A percentile compares a stretch with the other conserved stretches of the same genome.
Evolutionary conservation across 2,888 invertebrate genomes (phyloP).

Genomic region (Scotopteryx bipunctaria): DNA sequence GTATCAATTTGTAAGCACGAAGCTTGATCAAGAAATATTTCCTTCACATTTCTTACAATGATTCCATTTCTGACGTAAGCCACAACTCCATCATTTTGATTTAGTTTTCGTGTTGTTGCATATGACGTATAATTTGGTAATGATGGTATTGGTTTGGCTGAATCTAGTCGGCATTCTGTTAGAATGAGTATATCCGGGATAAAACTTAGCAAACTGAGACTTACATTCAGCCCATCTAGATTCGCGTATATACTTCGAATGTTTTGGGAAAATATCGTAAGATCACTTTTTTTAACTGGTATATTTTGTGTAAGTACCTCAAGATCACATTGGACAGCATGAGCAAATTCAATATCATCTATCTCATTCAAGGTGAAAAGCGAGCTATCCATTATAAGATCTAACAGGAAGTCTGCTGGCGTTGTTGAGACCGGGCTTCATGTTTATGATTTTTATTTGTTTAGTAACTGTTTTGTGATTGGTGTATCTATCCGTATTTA

Average conservation of each 20-base stretch:
- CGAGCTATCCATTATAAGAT: not conserved
- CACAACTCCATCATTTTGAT: constrained; percentile 34
- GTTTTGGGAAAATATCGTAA: constrained; percentile 24
- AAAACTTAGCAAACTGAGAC: constrained; percentile 4
- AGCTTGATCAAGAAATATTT: constrained; percentile 24
- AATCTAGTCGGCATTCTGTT: constrained; percentile 23
- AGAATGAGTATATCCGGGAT: constrained; percentile 22
- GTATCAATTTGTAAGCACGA: constrained; percentile 31
- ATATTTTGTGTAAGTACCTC: not conserved
- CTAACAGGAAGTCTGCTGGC: not conserved
- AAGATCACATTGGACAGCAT: constrained; percentile 1
- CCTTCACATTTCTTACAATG: constrained; percentile 10
- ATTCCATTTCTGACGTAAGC: constrained; percentile 21
- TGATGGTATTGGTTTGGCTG: constrained; percentile 26
- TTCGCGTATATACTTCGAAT: constrained; percentile 26
- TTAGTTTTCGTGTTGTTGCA: constrained; percentile 15
- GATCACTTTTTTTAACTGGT: not conserved
- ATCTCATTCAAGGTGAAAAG: constrained; percentile 15
- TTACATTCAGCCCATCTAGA: constrained; percentile 11
- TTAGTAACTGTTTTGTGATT: not conserved
- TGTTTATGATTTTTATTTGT: not conserved
- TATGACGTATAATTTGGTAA: constrained; percentile 22
- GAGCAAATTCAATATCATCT: constrained; percentile 15
- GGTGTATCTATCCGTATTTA: too few relatives aligned
- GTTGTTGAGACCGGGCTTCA: not conserved